Conservation (phyloP, 1,140 invertebrate genomes). For the Steinernema feltiae region DNA sequence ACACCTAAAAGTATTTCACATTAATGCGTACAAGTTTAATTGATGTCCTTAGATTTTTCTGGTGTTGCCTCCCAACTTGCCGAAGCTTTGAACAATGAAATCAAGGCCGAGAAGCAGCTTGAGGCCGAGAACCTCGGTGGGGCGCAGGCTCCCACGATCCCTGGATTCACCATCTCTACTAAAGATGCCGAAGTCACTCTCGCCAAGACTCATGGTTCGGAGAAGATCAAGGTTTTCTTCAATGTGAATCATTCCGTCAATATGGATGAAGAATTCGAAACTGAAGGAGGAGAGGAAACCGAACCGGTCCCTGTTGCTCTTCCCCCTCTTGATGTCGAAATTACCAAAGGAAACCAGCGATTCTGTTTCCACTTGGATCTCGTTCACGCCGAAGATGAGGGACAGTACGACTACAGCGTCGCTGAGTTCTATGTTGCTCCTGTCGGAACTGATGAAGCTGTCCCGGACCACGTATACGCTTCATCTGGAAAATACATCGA, state of each 20-base stretch:
- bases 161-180: conserved; percentile 48
- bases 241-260: conserved; percentile 57
- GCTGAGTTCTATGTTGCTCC: conserved; percentile 56
- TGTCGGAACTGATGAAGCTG: conserved; percentile 46
- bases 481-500: conserved; percentile 57
- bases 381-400: conserved; percentile 39
- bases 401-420: conserved; percentile 50
- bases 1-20: neutral
- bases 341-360: conserved; percentile 49
- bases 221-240: conserved; percentile 54
- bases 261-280: conserved; percentile 48
- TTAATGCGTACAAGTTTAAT: neutral
- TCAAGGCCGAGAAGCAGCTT: conserved; percentile 52
- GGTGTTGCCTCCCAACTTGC: conserved; percentile 40
- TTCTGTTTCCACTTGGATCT: conserved; percentile 52
- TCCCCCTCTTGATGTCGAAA: conserved; percentile 47
- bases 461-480: conserved; percentile 46
- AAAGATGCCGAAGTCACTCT: conserved; percentile 55
- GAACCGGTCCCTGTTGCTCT: conserved; percentile 42
- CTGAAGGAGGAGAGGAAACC: conserved; percentile 24
- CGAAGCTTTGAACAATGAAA: conserved; percentile 47
- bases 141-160: conserved; percentile 36
- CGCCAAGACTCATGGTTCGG: conserved; percentile 49
- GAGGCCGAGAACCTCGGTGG: conserved; percentile 53
- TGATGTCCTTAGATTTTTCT: neutral